phyloP scores from a whole-genome alignment of 2,888 invertebrate species.

The Augochlorella aurata region DNA sequence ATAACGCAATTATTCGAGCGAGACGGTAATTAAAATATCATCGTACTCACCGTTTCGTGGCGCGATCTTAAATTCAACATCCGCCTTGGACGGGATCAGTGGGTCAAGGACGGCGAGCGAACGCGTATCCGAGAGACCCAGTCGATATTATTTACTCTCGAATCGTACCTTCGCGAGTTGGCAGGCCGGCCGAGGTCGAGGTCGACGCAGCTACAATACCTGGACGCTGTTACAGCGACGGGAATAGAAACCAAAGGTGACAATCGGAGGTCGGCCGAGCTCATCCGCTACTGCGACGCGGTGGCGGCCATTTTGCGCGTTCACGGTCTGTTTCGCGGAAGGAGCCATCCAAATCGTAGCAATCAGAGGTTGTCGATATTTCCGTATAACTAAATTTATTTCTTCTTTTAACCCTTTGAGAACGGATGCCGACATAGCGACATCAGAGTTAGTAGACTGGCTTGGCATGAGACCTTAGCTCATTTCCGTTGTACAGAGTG shows the following conservation, averaged over 20 bases:
- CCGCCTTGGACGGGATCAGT: constrained; percentile 49
- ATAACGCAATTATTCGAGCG: constrained; percentile 10
- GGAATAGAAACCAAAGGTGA: constrained; percentile 8
- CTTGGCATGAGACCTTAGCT: too few species aligned
- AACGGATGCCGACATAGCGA: too few species aligned
- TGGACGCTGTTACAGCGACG: constrained; percentile 4
- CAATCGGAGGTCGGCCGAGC: not conserved
- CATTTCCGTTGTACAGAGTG: too few species aligned
- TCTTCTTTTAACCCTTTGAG: too few species aligned
- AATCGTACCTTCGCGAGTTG: constrained; percentile 35
- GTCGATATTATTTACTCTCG: constrained; percentile 47
- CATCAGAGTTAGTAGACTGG: too few species aligned
- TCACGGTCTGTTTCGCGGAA: not conserved
- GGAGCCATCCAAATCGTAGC: too few species aligned
- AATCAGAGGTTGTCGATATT: too few species aligned
- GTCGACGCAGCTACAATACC: constrained; percentile 23
- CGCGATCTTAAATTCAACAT: constrained; percentile 45
- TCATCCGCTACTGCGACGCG: not conserved
- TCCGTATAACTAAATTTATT: too few species aligned
- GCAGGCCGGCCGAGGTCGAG: constrained; percentile 41
- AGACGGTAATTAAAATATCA: constrained; percentile 16
- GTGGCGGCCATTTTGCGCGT: not conserved
- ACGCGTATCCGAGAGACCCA: constrained; percentile 13
- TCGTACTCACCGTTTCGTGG: not conserved
- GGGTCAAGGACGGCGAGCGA: constrained; percentile 51